phyloP scores from a whole-genome alignment of 2,113 vertebrate species.

The Nannospalax galili region DNA sequence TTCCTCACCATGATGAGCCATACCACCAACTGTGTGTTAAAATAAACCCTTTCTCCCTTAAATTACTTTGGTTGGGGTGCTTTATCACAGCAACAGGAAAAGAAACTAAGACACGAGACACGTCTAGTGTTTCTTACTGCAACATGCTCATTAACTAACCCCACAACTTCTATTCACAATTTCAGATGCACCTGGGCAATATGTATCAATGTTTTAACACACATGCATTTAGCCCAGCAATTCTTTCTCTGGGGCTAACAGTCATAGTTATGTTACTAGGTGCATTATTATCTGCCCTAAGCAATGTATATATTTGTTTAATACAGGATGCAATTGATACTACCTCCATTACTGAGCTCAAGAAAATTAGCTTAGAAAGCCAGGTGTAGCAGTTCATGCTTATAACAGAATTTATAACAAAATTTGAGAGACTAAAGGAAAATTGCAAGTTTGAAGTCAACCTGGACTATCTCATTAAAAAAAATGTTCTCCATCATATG shows the following conservation, averaged over 20 bases:
- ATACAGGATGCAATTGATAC: not conserved
- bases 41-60: not conserved
- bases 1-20: not conserved
- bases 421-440: not conserved
- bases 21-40: not conserved
- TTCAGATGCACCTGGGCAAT: slow-evolving; percentile 7
- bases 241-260: slow-evolving; percentile 9
- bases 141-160: not conserved
- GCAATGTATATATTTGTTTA: not conserved
- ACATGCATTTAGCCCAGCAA: not conserved
- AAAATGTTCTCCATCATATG: too few relatives aligned
- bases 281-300: not conserved
- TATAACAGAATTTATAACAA: not conserved
- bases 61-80: not conserved
- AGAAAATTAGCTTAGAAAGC: not conserved
- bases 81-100: not conserved
- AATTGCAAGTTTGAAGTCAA: too few relatives aligned
- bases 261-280: not conserved
- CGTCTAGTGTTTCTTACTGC: not conserved
- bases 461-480: not conserved
- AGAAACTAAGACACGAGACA: not conserved
- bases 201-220: not conserved
- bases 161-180: not conserved
- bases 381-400: not conserved
- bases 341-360: not conserved